Evolutionary conservation across 2,113 vertebrate genomes (phyloP).

Genomic region (Solenodon paradoxus): DNA sequence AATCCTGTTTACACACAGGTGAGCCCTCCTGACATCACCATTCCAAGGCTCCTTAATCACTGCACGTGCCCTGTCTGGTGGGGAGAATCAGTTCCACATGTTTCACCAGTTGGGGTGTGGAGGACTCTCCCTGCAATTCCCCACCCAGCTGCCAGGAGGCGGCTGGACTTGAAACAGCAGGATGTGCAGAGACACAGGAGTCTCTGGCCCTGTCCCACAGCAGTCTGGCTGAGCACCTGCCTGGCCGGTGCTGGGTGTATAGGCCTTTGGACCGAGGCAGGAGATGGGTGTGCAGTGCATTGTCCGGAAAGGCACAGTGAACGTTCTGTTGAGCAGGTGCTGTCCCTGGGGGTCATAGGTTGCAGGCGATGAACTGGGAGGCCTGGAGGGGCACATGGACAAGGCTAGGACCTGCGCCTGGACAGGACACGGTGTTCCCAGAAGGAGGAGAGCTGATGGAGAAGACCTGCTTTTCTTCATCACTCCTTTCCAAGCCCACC

Average conservation of each 20-base stretch:
- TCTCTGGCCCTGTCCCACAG: no score
- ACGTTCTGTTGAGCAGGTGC: neutral
- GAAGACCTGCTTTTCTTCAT: accelerated
- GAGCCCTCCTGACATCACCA: accelerated
- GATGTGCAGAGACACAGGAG: no score
- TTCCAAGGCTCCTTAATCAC: neutral
- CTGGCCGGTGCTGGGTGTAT: no score
- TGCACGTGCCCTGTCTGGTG: accelerated
- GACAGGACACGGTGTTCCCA: neutral
- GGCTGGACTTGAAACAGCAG: neutral
- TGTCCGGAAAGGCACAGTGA: neutral
- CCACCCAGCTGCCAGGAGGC: neutral
- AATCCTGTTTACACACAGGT: accelerated
- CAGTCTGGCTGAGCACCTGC: neutral
- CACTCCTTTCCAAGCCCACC: neutral
- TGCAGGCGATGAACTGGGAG: accelerated
- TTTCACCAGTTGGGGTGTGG: neutral
- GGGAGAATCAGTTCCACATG: neutral
- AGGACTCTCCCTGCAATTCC: neutral
- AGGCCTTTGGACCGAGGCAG: no score
- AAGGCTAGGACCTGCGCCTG: neutral
- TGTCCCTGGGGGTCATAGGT: neutral
- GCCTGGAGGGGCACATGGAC: no score
- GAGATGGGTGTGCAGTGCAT: no score
- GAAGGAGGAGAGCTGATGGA: neutral